Evolutionary conservation across 2,888 invertebrate genomes (phyloP).

Genomic region (Teleiodes luculella): DNA sequence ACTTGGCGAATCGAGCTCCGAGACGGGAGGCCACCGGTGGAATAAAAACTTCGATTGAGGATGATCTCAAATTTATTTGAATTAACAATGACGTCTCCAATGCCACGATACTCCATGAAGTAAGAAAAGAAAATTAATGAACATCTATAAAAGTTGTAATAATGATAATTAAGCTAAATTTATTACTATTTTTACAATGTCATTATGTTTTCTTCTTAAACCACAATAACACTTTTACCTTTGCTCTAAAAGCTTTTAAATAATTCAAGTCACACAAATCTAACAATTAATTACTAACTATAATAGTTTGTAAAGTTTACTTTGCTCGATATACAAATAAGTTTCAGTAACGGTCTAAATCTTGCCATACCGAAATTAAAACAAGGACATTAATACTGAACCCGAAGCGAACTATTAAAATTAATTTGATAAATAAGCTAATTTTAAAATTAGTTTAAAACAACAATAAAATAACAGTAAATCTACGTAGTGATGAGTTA

Average conservation of each 20-base stretch:
- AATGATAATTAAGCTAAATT: conserved; percentile 78
- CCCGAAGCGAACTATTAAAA: conserved; percentile 68
- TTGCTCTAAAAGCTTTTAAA: conserved; percentile 77
- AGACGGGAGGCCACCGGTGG: conserved; percentile 30
- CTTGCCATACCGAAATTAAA: conserved; percentile 54
- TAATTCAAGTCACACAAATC: conserved; percentile 78
- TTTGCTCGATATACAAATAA: conserved; percentile 78
- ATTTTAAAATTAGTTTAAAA: conserved; percentile 53
- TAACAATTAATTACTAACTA: conserved; percentile 79
- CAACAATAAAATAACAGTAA: conserved; percentile 59
- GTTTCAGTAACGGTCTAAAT: conserved; percentile 57
- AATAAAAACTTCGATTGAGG: conserved; percentile 74
- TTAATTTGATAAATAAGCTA: conserved; percentile 75
- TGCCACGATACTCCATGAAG: conserved; percentile 77
- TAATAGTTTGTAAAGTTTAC: conserved; percentile 71
- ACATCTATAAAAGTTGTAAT: conserved; percentile 79
- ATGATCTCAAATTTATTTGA: conserved; percentile 78
- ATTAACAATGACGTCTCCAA: conserved; percentile 78
- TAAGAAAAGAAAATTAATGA: conserved; percentile 76
- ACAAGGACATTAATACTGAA: conserved; percentile 74
- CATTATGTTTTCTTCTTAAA: conserved; percentile 75
- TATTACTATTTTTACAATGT: conserved; percentile 78
- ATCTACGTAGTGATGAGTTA: conserved; percentile 49
- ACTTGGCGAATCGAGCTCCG: conserved; percentile 19
- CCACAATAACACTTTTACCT: conserved; percentile 76